Conservation (phyloP, 2,113 vertebrate genomes). For the Calidris pugnax region DNA sequence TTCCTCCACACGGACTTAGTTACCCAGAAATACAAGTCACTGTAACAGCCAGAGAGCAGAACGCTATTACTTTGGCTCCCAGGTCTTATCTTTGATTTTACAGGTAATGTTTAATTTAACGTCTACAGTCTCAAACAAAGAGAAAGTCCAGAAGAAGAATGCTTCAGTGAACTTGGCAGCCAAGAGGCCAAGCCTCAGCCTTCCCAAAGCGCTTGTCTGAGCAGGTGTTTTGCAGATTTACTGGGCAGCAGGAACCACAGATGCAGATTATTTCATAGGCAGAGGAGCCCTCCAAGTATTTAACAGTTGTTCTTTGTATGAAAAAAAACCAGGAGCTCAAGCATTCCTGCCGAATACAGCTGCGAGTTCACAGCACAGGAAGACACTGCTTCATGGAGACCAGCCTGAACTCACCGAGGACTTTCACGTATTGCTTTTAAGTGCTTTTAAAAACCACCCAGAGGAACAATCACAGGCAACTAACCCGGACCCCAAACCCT, state of each 20-base stretch:
- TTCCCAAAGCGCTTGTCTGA: background rate
- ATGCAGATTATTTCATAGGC: background rate
- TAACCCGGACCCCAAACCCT: background rate
- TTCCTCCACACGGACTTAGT: background rate
- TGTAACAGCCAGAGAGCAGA: background rate
- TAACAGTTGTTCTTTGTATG: background rate
- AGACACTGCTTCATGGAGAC: rapidly evolving
- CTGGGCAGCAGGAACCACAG: background rate
- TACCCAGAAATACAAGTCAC: background rate
- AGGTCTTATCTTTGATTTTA: background rate
- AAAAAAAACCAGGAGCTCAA: background rate
- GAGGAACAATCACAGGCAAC: background rate
- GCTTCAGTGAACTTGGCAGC: background rate
- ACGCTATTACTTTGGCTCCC: background rate
- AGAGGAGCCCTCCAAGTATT: background rate
- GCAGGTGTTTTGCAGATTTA: background rate
- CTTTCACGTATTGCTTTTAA: background rate
- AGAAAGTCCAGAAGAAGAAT: background rate
- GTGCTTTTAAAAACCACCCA: background rate
- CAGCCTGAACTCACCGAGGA: rapidly evolving
- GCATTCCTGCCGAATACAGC: background rate
- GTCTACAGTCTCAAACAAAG: background rate
- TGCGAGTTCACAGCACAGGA: background rate
- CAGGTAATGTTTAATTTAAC: background rate
- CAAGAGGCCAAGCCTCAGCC: background rate